Percentiles rank a stretch among this genome's conserved stretches.
Conservation (phyloP, 1,140 invertebrate genomes). For the Drosophila tsacasi region DNA sequence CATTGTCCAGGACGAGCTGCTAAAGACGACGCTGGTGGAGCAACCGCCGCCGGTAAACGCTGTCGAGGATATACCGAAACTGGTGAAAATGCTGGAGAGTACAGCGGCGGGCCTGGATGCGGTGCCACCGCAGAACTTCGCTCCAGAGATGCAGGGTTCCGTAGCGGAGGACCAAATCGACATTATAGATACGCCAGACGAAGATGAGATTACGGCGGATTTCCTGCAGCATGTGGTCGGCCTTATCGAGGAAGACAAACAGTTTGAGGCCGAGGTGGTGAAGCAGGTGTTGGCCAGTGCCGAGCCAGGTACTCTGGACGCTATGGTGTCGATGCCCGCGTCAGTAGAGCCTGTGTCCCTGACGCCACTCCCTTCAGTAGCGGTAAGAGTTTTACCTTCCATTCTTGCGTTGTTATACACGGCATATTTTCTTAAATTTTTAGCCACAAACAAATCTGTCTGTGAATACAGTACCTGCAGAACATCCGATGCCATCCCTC, state of each 20-base stretch:
- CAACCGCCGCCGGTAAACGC: conserved; percentile 45
- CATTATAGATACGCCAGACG: conserved; percentile 83
- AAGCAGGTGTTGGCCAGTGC: conserved; percentile 86
- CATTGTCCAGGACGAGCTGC: conserved; percentile 69
- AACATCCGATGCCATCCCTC: conserved; percentile 12
- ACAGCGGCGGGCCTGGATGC: conserved; percentile 63
- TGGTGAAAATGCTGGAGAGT: conserved; percentile 84
- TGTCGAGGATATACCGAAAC: conserved; percentile 80
- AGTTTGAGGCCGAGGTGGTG: conserved; percentile 89
- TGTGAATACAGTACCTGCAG: neutral
- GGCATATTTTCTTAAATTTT: neutral
- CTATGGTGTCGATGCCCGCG: conserved; percentile 46
- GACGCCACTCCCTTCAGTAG: neutral
- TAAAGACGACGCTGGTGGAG: conserved; percentile 62
- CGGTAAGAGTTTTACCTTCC: conserved; percentile 16
- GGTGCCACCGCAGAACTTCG: conserved; percentile 4
- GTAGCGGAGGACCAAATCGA: conserved; percentile 54
- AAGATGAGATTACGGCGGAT: conserved; percentile 89
- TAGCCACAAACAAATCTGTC: conserved; percentile 26
- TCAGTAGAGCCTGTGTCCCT: conserved; percentile 19
- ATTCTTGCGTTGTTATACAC: neutral
- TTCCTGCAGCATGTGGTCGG: conserved; percentile 89
- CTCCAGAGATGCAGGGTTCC: conserved; percentile 1
- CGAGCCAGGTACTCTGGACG: conserved; percentile 54
- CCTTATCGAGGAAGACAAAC: conserved; percentile 88